Base-by-base conservation (phyloP, 1,140 invertebrate species). In the Papilio polytes region DNA sequence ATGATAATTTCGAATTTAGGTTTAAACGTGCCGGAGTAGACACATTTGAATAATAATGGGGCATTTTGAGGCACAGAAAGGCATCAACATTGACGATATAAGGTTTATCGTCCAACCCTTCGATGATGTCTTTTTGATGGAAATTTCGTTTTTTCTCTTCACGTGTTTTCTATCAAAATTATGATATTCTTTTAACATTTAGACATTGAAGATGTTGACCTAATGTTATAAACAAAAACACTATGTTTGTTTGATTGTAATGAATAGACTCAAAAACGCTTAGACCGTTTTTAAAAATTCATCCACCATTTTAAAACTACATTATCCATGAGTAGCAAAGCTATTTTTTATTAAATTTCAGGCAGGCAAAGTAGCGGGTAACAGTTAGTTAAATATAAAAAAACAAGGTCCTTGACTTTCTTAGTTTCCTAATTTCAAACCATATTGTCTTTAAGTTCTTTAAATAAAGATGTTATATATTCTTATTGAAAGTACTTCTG, bases 41-140 rank as follows among this genome's bases (percentile, higher is more conserved):
- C 63, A 26, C 63, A 66, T 66, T 66, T 66, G 63, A 66, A 66
- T 66, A 66, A 66, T 66, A 66, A 66, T 66, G 26, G 63, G 63
- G 63, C 26, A 66, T 66, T 66, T 26, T 66, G 63, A 66, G 26
- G 26, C 26, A 66, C 26, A 66, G 13, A 66, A 66, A 66, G 63
- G 26, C 26, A 63, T 63, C 20, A 66, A 66, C 63, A 66, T 66
- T 66, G 63, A 31, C 63, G 63, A 66, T 66, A 66, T 66, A 31
- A 66, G 63, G 63, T 66, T 66, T 66, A 66, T 66, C 63, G 22
- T 31, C 12, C 63, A 66, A 66, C 63, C 63, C 63, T 66, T 66
- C 63, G 26, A 66, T 66, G 63, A 66, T 66, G 63, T 66, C 15
- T 66, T 66, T 66, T 66, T 66, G 22, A 66, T 66, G 63, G 20